These are phyloP conservation scores for Nanorana parkeri DNA, from an alignment of 2,113 vertebrate genomes.

Conservation along the genomic window DNA sequence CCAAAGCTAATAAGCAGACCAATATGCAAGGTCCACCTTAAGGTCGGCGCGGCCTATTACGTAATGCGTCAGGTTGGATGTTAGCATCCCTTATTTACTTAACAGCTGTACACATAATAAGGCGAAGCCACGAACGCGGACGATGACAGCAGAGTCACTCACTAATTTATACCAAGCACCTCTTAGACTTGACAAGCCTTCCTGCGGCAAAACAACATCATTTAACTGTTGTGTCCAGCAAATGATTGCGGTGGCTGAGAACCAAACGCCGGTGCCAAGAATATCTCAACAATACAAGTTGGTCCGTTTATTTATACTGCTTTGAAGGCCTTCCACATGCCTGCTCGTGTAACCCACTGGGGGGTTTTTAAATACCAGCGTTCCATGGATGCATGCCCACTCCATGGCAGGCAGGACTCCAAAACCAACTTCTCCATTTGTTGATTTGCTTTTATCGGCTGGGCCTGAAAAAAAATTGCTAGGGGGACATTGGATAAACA, in stretches of 20 bases:
- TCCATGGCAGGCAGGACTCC: slow-evolving; percentile 60
- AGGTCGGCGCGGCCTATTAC: too few species aligned
- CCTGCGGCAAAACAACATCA: background rate
- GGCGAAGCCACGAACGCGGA: background rate
- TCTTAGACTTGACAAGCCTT: slow-evolving; percentile 6
- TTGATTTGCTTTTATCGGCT: slow-evolving; percentile 61
- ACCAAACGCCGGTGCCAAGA: slow-evolving; percentile 57
- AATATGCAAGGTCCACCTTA: too few species aligned
- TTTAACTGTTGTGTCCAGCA: slow-evolving; percentile 22
- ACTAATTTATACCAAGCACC: background rate
- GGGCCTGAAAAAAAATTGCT: slow-evolving; percentile 60
- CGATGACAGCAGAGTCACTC: background rate
- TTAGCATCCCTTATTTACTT: background rate
- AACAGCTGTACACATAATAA: background rate
- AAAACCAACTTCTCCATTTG: slow-evolving; percentile 64
- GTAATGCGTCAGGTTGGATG: too few species aligned
- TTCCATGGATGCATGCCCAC: slow-evolving; percentile 60
- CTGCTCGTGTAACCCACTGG: slow-evolving; percentile 55
- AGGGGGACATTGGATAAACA: slow-evolving; percentile 53
- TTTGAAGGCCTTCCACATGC: slow-evolving; percentile 54
- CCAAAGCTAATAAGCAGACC: too few species aligned
- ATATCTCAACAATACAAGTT: slow-evolving; percentile 60
- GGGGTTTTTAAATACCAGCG: slow-evolving; percentile 57
- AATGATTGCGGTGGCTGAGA: slow-evolving; percentile 42
- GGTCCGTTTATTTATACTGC: slow-evolving; percentile 60